Evolutionary conservation across 1,140 invertebrate genomes (phyloP), one percentile per base, ranked within the genome.

Genomic region (Aethina tumida): DNA sequence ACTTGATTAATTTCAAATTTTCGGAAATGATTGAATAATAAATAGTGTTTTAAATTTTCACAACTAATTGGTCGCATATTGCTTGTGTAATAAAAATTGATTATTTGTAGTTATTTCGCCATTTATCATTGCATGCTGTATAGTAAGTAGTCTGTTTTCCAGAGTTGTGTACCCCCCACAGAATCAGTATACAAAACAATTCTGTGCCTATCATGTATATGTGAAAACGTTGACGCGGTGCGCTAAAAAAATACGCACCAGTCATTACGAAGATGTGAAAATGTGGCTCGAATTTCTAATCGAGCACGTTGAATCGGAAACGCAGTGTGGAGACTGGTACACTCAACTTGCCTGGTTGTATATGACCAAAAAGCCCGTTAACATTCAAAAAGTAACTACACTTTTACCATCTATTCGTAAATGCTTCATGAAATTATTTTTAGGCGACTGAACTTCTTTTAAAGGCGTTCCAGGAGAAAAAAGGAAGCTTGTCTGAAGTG

Each of bases 221-320:
- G 16, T 12, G 4, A 24, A 10, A 13, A 16, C 35, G 3, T 31
- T 50, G 29, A 38, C 40, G 8, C 16, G 9, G 6, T 35, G 32
- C 19, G 18, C 22, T 17, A 32, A 43, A 17, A 3, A 25, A 10
- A 10, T 47, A 4, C 35, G 13, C 14, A 37, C 39, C 13, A 35
- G 31, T 7, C 27, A 26, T n/a, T 37, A 35, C 19, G 16, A 36
- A 8, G 24, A 47, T 5, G 51, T 49, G 4, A 39, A 41, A 31
- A 35, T 13, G 8, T 53, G 49, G 49, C 10, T 45, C 17, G 38
- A 49, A 27, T 51, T 30, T 17, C 22, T 53, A n/a, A 45, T 45
- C 14, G 14, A 37, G 24, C 21, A 36, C 1, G 36, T 39, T 15
- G 10, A 34, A 9, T 37, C 31, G 5, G 14, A 35, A 8, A 31